Percentiles rank a stretch among this genome's conserved stretches.
Conservation (phyloP, 2,113 vertebrate genomes). For the Lethenteron camtschaticum region DNA sequence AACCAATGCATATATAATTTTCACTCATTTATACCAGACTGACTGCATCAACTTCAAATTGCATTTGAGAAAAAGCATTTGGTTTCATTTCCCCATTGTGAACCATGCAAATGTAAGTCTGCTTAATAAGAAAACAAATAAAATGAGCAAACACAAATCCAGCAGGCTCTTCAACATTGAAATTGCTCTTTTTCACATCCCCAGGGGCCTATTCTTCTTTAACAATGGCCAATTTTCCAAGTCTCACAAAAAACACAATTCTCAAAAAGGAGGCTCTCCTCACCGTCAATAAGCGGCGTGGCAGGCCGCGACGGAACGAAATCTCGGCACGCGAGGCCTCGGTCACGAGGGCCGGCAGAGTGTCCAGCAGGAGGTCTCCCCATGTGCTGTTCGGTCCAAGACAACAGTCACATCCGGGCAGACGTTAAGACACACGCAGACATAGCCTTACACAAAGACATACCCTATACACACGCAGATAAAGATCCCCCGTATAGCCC, state of each 20-base stretch:
- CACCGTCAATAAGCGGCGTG: constrained; percentile 41
- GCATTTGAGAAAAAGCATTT: too few relatives aligned
- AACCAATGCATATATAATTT: too few relatives aligned
- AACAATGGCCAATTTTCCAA: not conserved
- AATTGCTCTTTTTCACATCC: too few relatives aligned
- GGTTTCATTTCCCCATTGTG: too few relatives aligned
- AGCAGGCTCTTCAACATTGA: too few relatives aligned
- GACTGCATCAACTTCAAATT: too few relatives aligned
- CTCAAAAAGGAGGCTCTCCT: constrained; percentile 7
- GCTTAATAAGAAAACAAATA: too few relatives aligned
- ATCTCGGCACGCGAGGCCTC: constrained; percentile 34
- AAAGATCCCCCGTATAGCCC: not conserved
- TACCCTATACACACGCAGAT: not conserved
- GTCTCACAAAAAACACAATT: not conserved
- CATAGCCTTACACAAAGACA: not conserved
- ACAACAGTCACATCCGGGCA: not conserved
- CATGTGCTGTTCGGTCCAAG: constrained; percentile 33
- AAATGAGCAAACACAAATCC: too few relatives aligned
- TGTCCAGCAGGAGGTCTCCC: constrained; percentile 54
- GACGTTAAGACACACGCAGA: not conserved
- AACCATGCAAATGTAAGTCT: too few relatives aligned
- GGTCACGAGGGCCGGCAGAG: constrained; percentile 39
- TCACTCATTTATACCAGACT: too few relatives aligned
- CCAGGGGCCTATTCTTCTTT: not conserved
- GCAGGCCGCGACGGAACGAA: constrained; percentile 31